Evolutionary conservation across 2,888 invertebrate genomes (phyloP).

Genomic region (Cheilosia scutellata): DNA sequence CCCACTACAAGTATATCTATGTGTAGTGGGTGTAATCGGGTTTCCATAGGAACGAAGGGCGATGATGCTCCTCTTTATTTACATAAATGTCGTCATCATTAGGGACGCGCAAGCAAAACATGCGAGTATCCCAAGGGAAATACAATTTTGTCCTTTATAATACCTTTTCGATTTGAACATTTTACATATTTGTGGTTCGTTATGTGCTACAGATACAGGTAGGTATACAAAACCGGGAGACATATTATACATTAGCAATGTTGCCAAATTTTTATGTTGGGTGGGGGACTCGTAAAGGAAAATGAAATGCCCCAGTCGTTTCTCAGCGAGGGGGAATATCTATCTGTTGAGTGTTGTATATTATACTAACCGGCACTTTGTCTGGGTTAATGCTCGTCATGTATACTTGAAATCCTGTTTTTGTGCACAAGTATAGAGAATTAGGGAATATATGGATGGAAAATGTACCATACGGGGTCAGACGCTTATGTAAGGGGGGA

Average conservation of each 20-base stretch:
- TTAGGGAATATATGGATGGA: slow-evolving; percentile 1
- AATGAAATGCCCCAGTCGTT: background rate
- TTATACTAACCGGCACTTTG: slow-evolving; percentile 29
- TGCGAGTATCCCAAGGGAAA: slow-evolving; percentile 19
- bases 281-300: background rate
- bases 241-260: slow-evolving; percentile 35
- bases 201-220: slow-evolving; percentile 34
- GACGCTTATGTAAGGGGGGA: slow-evolving; percentile 8
- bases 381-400: slow-evolving; percentile 31
- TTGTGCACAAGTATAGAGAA: slow-evolving; percentile 3
- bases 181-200: slow-evolving; percentile 35
- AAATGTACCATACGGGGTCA: slow-evolving; percentile 30
- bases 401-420: slow-evolving; percentile 7
- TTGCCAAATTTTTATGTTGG: slow-evolving; percentile 37
- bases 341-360: slow-evolving; percentile 29
- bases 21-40: background rate
- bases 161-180: slow-evolving; percentile 14
- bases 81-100: slow-evolving; percentile 55
- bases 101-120: slow-evolving; percentile 2
- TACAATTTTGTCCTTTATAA: slow-evolving; percentile 11
- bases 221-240: slow-evolving; percentile 17
- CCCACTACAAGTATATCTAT: background rate
- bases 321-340: background rate
- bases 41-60: slow-evolving; percentile 5
- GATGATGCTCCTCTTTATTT: slow-evolving; percentile 40